Evolutionary conservation across 1,140 invertebrate species (phyloP).

Genomic region (Bathynomus jamesi): DNA sequence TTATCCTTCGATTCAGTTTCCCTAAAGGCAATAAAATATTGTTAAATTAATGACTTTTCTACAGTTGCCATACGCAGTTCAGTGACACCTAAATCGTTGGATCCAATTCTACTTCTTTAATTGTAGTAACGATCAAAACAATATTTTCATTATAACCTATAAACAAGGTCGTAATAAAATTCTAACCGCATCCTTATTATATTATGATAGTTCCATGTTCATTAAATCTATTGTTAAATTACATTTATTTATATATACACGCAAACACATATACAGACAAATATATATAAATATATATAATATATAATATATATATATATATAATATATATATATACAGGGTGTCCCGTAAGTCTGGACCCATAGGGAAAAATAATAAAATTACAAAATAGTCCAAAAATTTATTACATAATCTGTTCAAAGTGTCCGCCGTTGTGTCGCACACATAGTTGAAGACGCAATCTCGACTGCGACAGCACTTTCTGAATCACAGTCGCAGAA

Average conservation of each 20-base stretch:
- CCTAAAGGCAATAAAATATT: neutral
- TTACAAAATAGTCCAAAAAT: too few species aligned
- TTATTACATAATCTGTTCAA: too few species aligned
- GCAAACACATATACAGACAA: neutral
- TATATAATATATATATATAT: neutral
- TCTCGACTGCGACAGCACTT: too few species aligned
- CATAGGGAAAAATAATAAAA: too few species aligned
- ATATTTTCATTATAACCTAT: neutral
- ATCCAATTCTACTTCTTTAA: neutral
- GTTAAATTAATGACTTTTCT: neutral
- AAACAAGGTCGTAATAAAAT: too few species aligned
- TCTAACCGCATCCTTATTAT: neutral
- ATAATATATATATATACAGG: constrained; percentile 1
- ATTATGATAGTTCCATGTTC: neutral
- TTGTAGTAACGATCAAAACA: neutral
- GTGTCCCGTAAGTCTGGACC: too few species aligned
- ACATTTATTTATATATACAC: neutral
- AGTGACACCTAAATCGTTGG: neutral
- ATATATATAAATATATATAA: neutral
- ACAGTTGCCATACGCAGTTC: neutral
- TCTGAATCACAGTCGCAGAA: too few species aligned
- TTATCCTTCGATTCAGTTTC: neutral
- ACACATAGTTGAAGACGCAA: too few species aligned
- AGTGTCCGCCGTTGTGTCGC: too few species aligned
- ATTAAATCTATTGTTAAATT: neutral